Base-by-base conservation (phyloP, 2,888 invertebrate species). In the Yponomeuta plumbellus region DNA sequence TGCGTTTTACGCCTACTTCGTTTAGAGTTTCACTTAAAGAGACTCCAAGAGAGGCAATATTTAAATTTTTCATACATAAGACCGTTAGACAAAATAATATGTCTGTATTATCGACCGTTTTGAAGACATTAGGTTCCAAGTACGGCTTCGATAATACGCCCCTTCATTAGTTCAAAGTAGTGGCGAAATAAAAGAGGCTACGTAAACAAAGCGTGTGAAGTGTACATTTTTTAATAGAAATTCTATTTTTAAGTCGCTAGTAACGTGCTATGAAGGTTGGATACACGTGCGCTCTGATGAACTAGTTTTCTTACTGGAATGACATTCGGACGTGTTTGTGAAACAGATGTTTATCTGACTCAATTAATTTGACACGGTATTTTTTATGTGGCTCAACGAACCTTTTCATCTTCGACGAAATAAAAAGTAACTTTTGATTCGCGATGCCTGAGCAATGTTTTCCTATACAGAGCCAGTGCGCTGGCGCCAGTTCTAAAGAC, bases 191-290 rank as follows among this genome's bases (percentile, higher is more conserved):
- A 52, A 52, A 52, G 3, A 17, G 44, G 44, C 44, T 52, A 52
- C 44, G 44, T 52, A 52, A 52, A 52, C 44, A 52, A 52, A 52
- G 44, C 44, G 44, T 52, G 17, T 52, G 13, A 52, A 52, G 44
- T 52, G 44, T 52, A 52, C 44, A 17, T 52, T 52, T 52, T 52
- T 52, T 52, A 34, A 52, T 52, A 52, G 44, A 52, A 52, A 52
- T 52, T 34, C 17, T 52, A 52, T 52, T 52, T 52, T 52, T 52
- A 52, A 17, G 17, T 17, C 44, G 4, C 17, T 52, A 52, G 44
- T 52, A 52, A 52, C 44, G 44, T 44, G 17, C 44, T 13, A 5
- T 52, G 44, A 52, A 52, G 44, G 44, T 52, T 52, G 44, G 44
- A 17, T 17, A 17, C 17, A 34, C 34, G 34, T 34, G 34, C 34